phyloP scores from a whole-genome alignment of 1,140 invertebrate species.

The Drosophila saltans region DNA sequence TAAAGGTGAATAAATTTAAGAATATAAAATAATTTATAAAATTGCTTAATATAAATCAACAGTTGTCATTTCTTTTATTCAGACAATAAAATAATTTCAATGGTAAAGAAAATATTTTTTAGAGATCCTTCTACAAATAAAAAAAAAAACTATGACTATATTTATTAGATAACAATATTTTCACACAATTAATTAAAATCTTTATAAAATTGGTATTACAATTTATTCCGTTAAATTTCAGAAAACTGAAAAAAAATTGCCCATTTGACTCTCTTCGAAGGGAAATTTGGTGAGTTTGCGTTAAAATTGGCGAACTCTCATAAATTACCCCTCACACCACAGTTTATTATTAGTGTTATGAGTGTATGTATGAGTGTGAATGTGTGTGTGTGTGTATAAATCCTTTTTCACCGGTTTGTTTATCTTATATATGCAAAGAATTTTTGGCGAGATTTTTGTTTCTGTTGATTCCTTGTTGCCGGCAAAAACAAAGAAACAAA shows the following conservation, averaged over 20 bases:
- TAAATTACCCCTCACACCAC: neutral
- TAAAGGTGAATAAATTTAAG: no score
- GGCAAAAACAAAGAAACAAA: conserved; percentile 51
- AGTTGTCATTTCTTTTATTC: no score
- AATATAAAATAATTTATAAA: no score
- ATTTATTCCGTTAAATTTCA: neutral
- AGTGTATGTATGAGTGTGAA: neutral
- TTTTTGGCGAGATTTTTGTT: conserved; percentile 39
- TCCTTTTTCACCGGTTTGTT: conserved; percentile 62
- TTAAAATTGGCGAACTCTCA: conserved; percentile 33
- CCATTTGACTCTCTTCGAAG: neutral
- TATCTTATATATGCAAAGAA: conserved; percentile 56
- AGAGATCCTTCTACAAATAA: no score
- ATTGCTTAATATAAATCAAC: no score
- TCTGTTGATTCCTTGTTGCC: conserved; percentile 46
- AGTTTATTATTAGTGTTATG: neutral
- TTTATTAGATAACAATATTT: no score
- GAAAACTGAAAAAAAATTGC: neutral
- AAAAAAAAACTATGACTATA: no score
- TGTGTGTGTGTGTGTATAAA: conserved; percentile 20
- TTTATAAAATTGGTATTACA: no score
- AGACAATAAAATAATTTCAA: no score
- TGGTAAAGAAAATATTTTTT: no score
- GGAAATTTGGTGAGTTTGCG: conserved; percentile 62
- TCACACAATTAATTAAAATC: no score